Conservation (phyloP, 2,888 invertebrate genomes). For the Miltochrista miniata region DNA sequence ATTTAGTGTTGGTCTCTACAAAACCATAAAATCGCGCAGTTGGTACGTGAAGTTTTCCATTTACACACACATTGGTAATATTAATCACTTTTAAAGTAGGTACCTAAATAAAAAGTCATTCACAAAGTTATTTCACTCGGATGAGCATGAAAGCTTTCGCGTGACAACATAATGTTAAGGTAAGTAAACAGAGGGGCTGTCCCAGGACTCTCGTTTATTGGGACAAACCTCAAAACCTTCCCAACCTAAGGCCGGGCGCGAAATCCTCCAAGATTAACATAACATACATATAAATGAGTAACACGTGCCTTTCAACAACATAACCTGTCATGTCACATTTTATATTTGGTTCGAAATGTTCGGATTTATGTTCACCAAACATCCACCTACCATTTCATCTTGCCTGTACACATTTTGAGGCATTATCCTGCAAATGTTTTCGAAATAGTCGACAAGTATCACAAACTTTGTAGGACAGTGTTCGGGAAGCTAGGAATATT, state of each 20-base stretch:
- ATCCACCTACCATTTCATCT: too few species aligned
- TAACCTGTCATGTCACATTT: conserved; percentile 13
- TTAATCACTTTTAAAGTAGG: too few species aligned
- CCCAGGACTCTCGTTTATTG: conserved; percentile 18
- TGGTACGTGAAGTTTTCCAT: too few species aligned
- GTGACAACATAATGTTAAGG: conserved; percentile 19
- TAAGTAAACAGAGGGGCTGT: conserved; percentile 1
- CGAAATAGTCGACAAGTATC: too few species aligned
- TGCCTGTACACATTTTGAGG: too few species aligned
- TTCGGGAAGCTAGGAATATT: too few species aligned
- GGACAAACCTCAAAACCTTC: conserved; percentile 10
- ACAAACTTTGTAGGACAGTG: too few species aligned
- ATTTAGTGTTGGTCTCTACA: too few species aligned
- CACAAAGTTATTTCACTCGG: background rate
- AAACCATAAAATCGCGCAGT: too few species aligned
- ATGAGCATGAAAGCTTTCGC: conserved; percentile 13
- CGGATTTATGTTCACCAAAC: background rate
- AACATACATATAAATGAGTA: background rate
- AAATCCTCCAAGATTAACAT: background rate
- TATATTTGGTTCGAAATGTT: background rate
- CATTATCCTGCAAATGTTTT: too few species aligned
- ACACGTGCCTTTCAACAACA: background rate
- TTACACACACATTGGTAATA: too few species aligned
- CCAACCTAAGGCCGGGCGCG: background rate
- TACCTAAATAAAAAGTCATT: too few species aligned